A percentile compares a stretch with the other conserved stretches of the same genome.
phyloP scores from a whole-genome alignment of 2,113 vertebrate genomes.

The Bufo gargarizans region DNA sequence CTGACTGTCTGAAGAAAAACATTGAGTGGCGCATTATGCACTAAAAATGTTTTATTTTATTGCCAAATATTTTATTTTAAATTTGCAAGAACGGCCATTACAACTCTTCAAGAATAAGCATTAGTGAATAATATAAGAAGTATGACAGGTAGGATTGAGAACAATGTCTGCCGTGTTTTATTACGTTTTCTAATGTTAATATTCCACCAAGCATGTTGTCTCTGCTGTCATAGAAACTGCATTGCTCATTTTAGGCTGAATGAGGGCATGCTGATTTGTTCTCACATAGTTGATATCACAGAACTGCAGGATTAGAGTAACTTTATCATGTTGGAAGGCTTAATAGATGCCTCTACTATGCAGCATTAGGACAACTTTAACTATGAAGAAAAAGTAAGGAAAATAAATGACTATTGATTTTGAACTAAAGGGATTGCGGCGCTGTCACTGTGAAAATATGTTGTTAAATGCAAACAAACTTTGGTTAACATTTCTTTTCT shows the following conservation, averaged over 20 bases:
- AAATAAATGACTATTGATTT: slow-evolving; percentile 37
- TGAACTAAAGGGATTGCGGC: slow-evolving; percentile 27
- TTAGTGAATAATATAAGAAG: background rate
- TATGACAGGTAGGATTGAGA: background rate
- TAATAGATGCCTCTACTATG: background rate
- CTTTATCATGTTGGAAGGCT: slow-evolving; percentile 13
- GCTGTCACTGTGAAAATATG: slow-evolving; percentile 30
- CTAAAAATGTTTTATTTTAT: no score
- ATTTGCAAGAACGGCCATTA: background rate
- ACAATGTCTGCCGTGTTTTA: no score
- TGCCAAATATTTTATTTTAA: no score
- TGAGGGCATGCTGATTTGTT: slow-evolving; percentile 22
- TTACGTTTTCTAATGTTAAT: background rate
- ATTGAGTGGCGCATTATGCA: no score
- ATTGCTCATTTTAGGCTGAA: slow-evolving; percentile 7
- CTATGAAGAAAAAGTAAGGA: background rate
- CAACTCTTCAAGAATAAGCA: background rate
- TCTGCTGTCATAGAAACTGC: background rate
- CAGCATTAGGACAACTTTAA: slow-evolving; percentile 1
- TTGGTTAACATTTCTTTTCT: slow-evolving; percentile 14
- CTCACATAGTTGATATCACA: slow-evolving; percentile 19
- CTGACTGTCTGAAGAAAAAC: no score
- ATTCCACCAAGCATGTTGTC: background rate
- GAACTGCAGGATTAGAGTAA: background rate
- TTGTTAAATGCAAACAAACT: slow-evolving; percentile 29